Evolutionary conservation across 53 echinoderm and acorn worm genomes (phyloP).

Genomic region (Apostichopus leukothele): DNA sequence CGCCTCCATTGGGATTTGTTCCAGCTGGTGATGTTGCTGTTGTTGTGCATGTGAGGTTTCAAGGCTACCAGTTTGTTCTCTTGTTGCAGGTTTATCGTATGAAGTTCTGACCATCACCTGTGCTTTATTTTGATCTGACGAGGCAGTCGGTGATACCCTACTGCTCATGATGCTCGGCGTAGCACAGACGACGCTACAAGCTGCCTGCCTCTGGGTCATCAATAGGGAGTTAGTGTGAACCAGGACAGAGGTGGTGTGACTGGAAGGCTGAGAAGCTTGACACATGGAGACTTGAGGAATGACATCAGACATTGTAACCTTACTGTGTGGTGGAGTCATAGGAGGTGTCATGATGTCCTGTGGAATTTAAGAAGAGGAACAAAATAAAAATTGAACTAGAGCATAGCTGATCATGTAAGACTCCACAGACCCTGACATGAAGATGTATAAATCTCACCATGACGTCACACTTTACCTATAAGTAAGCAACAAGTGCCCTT

Average conservation of each 20-base stretch:
- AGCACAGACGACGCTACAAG: slow-evolving; percentile 78
- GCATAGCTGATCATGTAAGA: no score
- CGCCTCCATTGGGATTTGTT: no score
- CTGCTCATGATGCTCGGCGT: slow-evolving; percentile 91
- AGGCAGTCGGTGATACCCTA: slow-evolving; percentile 53
- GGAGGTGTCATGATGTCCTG: slow-evolving; percentile 69
- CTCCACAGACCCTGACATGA: no score
- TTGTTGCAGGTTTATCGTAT: neutral
- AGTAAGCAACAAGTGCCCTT: no score
- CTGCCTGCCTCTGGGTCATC: slow-evolving; percentile 61
- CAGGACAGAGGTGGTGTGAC: slow-evolving; percentile 63
- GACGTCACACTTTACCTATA: no score
- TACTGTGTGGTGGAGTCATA: slow-evolving; percentile 84
- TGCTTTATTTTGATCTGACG: slow-evolving; percentile 44
- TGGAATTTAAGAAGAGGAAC: neutral
- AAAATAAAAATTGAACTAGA: no score
- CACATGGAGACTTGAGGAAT: neutral
- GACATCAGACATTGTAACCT: slow-evolving; percentile 23
- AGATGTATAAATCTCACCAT: no score
- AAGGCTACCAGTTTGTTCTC: neutral
- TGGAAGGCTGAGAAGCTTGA: slow-evolving; percentile 28
- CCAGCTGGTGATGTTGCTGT: neutral
- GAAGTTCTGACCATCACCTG: slow-evolving; percentile 4
- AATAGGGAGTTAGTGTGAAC: slow-evolving; percentile 57
- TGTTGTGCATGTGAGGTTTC: neutral